phyloP scores from a whole-genome alignment of 2,113 vertebrate species.

The Promerops cafer region DNA sequence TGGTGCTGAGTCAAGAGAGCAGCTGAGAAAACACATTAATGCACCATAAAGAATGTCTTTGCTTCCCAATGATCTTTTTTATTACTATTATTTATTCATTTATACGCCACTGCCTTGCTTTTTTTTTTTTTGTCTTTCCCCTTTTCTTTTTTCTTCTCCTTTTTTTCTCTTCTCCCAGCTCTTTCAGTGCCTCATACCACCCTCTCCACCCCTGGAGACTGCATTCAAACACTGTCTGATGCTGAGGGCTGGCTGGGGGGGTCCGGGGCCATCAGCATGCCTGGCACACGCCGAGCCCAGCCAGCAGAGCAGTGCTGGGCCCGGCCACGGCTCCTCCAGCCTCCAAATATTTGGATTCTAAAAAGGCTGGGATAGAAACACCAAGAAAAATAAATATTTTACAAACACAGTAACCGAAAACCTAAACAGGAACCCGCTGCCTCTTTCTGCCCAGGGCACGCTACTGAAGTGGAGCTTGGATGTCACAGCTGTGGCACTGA shows the following conservation, averaged over 20 bases:
- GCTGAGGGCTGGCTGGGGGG: neutral
- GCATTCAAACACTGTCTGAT: neutral
- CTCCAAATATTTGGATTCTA: slow-evolving; percentile 45
- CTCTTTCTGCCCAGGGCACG: neutral
- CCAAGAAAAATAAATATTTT: slow-evolving; percentile 64
- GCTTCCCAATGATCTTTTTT: slow-evolving; percentile 59
- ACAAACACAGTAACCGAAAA: slow-evolving; percentile 54
- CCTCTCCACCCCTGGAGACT: slow-evolving; percentile 27
- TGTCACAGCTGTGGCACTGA: slow-evolving; percentile 47
- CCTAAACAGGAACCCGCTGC: slow-evolving; percentile 43
- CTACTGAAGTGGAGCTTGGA: neutral
- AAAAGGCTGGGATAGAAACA: slow-evolving; percentile 42
- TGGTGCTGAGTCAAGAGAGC: slow-evolving; percentile 13
- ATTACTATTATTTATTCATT: slow-evolving; percentile 63
- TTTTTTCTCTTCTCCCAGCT: neutral
- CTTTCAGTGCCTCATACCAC: neutral
- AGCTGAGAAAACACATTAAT: slow-evolving; percentile 69
- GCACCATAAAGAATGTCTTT: slow-evolving; percentile 51
- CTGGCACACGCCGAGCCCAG: neutral
- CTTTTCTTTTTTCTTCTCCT: neutral
- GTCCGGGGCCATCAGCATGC: neutral
- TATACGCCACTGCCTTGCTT: neutral
- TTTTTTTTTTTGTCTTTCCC: neutral
- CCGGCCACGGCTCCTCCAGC: neutral
- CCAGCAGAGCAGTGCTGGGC: neutral